Evolutionary conservation across 2,888 invertebrate genomes (phyloP).

Genomic region (Tupiocoris notatus): DNA sequence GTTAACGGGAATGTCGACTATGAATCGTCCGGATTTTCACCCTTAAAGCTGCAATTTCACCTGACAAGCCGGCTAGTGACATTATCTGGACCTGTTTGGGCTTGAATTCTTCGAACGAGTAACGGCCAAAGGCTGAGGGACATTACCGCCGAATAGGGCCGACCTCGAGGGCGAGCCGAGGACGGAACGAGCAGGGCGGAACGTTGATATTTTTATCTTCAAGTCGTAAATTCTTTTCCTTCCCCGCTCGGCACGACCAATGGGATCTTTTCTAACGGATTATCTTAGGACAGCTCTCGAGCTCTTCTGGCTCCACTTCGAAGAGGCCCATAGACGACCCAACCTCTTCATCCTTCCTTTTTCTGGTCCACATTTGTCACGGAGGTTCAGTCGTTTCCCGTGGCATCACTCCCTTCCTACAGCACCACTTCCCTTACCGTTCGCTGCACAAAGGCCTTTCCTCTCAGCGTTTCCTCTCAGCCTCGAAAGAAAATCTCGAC

Average conservation of each 20-base stretch:
- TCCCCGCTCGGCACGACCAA: constrained; percentile 3
- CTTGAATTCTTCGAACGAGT: too few relatives aligned
- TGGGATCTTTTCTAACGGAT: constrained; percentile 29
- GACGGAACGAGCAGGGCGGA: background rate
- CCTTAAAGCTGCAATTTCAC: too few relatives aligned
- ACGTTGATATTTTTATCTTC: constrained; percentile 24
- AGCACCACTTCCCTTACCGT: background rate
- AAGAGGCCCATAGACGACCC: background rate
- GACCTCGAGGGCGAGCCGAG: background rate
- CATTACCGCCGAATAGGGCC: background rate
- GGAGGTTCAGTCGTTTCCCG: background rate
- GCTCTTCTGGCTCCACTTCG: background rate
- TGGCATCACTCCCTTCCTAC: background rate
- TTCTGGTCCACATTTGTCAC: background rate
- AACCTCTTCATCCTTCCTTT: background rate
- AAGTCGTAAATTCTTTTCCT: constrained; percentile 16
- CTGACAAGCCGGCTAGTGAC: too few relatives aligned
- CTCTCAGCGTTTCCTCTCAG: background rate
- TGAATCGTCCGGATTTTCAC: too few relatives aligned
- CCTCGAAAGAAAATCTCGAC: background rate
- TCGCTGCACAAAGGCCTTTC: background rate
- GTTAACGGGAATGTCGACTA: too few relatives aligned
- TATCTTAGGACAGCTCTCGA: constrained; percentile 17
- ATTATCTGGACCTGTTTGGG: too few relatives aligned
- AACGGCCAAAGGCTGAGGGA: background rate